Evolutionary conservation across 2,113 vertebrate genomes (phyloP), one percentile per base, ranked within the genome.

Genomic region (Aspidoscelis tigris): DNA sequence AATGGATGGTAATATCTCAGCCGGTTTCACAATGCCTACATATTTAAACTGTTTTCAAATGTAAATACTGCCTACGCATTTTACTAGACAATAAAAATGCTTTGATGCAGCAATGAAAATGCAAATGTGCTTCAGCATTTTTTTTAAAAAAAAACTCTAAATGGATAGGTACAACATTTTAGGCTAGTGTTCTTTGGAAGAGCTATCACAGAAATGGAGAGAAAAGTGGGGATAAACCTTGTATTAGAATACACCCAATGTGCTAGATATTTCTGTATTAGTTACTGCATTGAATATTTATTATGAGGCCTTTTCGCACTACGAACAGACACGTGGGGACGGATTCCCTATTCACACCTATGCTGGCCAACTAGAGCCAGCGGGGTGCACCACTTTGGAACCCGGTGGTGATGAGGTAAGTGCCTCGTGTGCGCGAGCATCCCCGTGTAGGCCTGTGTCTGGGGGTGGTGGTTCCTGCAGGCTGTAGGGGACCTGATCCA

Each of bases 41-140:
- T 76, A 81, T 89, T 88, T 92, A 88, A 95, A 90, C 84, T 88
- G 92, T 76, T 93, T 92, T 86, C 1, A 93, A 93, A 89, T 90
- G 73, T 91, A 94, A 94, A 94, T 91, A 94, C 55, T 89, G 77
- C 69, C 87, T 89, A 66, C 89, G 82, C 58, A 53, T 88, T 94
- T 93, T 94, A 95, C 2, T 87, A 70, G 77, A 83, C 69, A 91
- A 92, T 92, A 91, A 95, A 95, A 88, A 93, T 88, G 43, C 73
- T 93, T 94, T 89, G 94, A 91, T 89, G 72, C 7, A 88, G 79
- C 82, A 85, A 83, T 90, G 84, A 93, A 95, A 93, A 74, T 33
- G 90, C 86, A 91, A 94, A 92, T 90, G 85, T 84, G 65, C 73
- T 76, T 91, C 90, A 73, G 83, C 44, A 88, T 86, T 86, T 90